Percentiles rank a stretch among this genome's conserved stretches.
Conservation (phyloP, 2,797 vertebrate genomes). For the Rhynchotus rufescens region DNA sequence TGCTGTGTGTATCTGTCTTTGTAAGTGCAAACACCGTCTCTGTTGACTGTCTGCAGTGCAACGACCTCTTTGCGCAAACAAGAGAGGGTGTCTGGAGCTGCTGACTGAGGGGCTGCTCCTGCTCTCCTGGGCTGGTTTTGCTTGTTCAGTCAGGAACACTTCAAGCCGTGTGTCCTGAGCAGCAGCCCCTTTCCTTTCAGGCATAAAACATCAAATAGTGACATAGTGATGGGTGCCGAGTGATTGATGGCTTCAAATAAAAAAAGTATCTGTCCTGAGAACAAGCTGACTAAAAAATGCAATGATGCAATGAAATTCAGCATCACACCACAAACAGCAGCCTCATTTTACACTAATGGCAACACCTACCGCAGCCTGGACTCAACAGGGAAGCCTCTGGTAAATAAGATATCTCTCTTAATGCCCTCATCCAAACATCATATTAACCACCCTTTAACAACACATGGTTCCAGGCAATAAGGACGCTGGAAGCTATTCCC, state of each 20-base stretch:
- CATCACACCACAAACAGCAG: background rate
- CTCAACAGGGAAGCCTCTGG: background rate
- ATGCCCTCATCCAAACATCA: background rate
- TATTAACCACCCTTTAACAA: background rate
- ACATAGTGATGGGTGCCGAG: background rate
- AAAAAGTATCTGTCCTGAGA: background rate
- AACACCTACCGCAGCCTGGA: background rate
- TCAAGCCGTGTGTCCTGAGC: fast-evolving
- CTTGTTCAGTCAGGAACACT: fast-evolving
- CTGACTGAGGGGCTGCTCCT: background rate
- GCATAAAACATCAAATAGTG: background rate
- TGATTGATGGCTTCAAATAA: background rate
- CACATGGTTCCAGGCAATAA: fast-evolving
- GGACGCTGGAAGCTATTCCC: background rate
- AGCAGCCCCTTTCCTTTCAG: background rate
- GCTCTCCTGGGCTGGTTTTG: background rate
- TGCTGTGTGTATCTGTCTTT: fast-evolving
- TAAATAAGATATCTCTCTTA: background rate
- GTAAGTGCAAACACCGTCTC: fast-evolving
- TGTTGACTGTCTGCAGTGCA: fast-evolving
- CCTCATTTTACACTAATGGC: slow-evolving; percentile 20
- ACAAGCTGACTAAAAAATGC: background rate
- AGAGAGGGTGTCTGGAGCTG: fast-evolving
- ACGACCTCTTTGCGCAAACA: background rate
- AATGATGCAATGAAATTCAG: slow-evolving; percentile 6